These are phyloP conservation scores for Papilio polytes DNA, from an alignment of 1,140 invertebrate genomes.

Conservation along the genomic window DNA sequence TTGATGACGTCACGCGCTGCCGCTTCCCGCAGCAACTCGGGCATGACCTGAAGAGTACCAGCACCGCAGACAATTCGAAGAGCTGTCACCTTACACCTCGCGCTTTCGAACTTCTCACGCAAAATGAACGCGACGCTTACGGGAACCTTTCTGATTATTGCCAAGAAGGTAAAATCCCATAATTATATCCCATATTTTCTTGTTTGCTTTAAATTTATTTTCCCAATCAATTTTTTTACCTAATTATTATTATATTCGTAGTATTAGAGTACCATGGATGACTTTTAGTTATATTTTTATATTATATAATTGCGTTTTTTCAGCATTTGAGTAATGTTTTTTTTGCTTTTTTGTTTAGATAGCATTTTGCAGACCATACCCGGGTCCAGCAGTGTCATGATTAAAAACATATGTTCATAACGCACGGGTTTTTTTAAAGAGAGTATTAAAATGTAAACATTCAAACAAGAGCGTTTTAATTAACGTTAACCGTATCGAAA, in stretches of 20 bases:
- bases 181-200: no score
- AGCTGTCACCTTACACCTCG: constrained; percentile 22
- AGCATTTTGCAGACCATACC: neutral
- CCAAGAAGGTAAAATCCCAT: neutral
- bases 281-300: neutral
- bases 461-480: constrained; percentile 22
- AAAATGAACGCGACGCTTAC: neutral
- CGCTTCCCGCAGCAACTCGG: constrained; percentile 47
- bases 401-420: neutral
- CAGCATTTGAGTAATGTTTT: neutral
- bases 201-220: no score
- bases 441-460: neutral
- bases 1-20: constrained; percentile 73
- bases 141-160: neutral
- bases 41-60: constrained; percentile 55
- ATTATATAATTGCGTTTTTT: neutral
- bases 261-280: neutral
- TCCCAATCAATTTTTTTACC: no score
- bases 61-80: constrained; percentile 8
- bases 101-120: neutral
- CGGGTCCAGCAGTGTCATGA: neutral
- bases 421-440: neutral
- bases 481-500: constrained; percentile 27
- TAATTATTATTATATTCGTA: no score
- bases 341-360: neutral